These are phyloP conservation scores for Rhimphoctona megacephalus DNA, from an alignment of 2,888 invertebrate species.

Conservation along the genomic window DNA sequence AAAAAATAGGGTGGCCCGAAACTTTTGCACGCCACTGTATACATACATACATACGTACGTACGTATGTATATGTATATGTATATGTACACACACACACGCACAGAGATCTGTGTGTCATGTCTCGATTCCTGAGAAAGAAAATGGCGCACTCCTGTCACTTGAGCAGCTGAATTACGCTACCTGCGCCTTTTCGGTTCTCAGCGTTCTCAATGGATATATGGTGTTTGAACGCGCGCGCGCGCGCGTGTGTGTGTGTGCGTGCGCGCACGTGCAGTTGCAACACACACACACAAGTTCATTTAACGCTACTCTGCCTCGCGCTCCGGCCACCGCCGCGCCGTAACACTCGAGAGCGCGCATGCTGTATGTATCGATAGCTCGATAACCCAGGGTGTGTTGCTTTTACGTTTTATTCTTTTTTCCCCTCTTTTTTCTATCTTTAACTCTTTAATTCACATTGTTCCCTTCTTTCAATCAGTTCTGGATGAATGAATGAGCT, in stretches of 20 bases:
- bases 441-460: slow-evolving; percentile 14
- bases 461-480: background rate
- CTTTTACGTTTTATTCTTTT: slow-evolving; percentile 45
- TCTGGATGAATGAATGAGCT: slow-evolving; percentile 3
- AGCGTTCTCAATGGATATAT: background rate
- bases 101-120: background rate
- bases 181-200: slow-evolving; percentile 21
- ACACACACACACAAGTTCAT: slow-evolving; percentile 61
- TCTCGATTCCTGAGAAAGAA: slow-evolving; percentile 3
- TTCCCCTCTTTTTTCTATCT: slow-evolving; percentile 14
- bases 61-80: too few species aligned
- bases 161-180: background rate
- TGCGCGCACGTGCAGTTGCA: slow-evolving; percentile 36
- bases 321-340: slow-evolving; percentile 63
- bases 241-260: slow-evolving; percentile 26
- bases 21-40: too few species aligned
- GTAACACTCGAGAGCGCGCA: slow-evolving; percentile 69
- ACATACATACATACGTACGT: too few species aligned
- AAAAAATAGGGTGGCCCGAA: too few species aligned
- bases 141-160: slow-evolving; percentile 13
- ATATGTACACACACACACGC: background rate
- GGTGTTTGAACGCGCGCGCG: slow-evolving; percentile 6
- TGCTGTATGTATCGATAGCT: slow-evolving; percentile 71
- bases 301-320: slow-evolving; percentile 65
- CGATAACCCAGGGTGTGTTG: slow-evolving; percentile 67